Evolutionary conservation across 2,888 invertebrate species (phyloP), one percentile per base, ranked within the genome.

Genomic region (Meganola albula): DNA sequence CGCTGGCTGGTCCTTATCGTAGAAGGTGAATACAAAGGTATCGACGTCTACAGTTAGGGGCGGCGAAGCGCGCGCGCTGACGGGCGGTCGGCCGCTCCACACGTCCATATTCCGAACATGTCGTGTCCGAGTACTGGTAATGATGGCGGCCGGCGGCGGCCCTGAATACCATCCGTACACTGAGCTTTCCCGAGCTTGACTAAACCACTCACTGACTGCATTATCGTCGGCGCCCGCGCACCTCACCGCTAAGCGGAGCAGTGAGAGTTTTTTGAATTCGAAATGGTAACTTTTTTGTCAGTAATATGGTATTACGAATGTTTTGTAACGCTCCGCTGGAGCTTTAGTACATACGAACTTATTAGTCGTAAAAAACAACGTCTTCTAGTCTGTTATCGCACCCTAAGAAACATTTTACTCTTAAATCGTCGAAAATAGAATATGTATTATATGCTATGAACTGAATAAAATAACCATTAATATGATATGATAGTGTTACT

Each of bases 21-120:
- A 93, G 84, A 93, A 94, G 74, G 92, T 90, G 65, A 94, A 87
- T 76, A 93, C 92, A 76, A 94, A 94, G 74, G 93, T 92, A 48
- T 91, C 89, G 66, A 90, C 90, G 54, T 92, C 92, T 77, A 93
- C 91, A 62, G 89, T 90, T 88, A 71, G 89, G 85, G 67, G 87
- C 82, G 61, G 88, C 78, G 75, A 88, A 87, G 69, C 89, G 89
- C 58, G 88, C 74, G 48, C 90, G 70, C 89, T 88, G 68, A 90
- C 71, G 74, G 88, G 88, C 75, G 86, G 87, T 64, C 89, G 83
- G 72, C 90, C 88, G 85, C 91, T 91, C 86, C 91, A 92, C 78
- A 91, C 90, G 88, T 92, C 91, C 92, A 92, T 92, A 77, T 72
- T 63, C 79, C 69, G 59, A 54, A 65, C 83, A 82, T 82, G 61